Evolutionary conservation across 2,888 invertebrate genomes (phyloP), one percentile per base, ranked within the genome.

Genomic region (Archips xylosteana): DNA sequence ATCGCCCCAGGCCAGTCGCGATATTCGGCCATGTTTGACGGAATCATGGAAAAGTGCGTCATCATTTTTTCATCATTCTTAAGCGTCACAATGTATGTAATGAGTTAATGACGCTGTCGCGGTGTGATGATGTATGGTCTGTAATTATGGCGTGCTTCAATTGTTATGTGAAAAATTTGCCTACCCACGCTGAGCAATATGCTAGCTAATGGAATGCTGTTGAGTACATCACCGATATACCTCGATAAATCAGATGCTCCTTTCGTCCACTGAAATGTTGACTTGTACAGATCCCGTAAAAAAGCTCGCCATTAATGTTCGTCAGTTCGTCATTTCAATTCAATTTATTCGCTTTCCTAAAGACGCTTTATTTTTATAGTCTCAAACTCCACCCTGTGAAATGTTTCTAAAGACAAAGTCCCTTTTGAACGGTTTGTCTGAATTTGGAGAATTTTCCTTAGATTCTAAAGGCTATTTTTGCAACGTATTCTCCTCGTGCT

Each of bases 11-110:
- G 92, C 90, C 82, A 83, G 83, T 85, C 82, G 82, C 82, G 84
- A 87, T 85, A 85, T 88, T 87, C 79, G 87, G 87, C 83, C 85
- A 87, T 90, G 88, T 88, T 91, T 91, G 91, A 90, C 89, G 83
- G 90, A 91, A 89, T 85, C 78, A 80, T 74, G 76, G 75, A 78
- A 78, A 78, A 74, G 32, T 57, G 57, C 57, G 57, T 57, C 57
- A 57, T 57, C 10, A 54, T 54, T 32, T 57, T 57, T 57, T 75
- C 72, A 64, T 63, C 72, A 51, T 59, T 65, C 65, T 74, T 64
- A 63, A 69, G 74, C 34, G 60, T 63, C 57, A 15, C 57, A 47
- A 61, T 36, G 62, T 23, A 63, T 32, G 71, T 63, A 39, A 39
- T 39, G 60, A 23, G 63, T 47, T 69, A 73, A 73, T 68, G 59